These are phyloP conservation scores for Temnothorax longispinosus DNA, from an alignment of 1,140 invertebrate genomes.

Conservation along the genomic window DNA sequence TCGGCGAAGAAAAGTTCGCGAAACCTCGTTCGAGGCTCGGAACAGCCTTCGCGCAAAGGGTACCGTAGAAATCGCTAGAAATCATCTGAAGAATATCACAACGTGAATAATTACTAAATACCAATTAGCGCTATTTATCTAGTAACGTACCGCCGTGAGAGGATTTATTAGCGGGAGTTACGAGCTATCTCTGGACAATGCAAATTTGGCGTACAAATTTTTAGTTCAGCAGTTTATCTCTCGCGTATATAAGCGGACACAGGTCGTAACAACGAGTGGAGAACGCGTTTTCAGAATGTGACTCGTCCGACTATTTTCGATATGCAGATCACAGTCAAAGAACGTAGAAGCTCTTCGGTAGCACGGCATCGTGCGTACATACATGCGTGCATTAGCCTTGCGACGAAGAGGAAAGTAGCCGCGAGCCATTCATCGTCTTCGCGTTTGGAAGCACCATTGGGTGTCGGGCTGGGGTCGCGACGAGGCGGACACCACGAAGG, in stretches of 20 bases:
- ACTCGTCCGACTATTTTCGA: slow-evolving; percentile 33
- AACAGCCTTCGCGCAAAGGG: neutral
- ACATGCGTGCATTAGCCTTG: neutral
- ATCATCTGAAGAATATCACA: neutral
- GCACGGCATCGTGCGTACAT: neutral
- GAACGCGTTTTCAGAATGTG: slow-evolving; percentile 39
- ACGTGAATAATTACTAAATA: slow-evolving; percentile 7
- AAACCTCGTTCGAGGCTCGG: neutral
- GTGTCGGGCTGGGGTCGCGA: slow-evolving; percentile 34
- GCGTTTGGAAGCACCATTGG: slow-evolving; percentile 62
- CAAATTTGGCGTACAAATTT: slow-evolving; percentile 41
- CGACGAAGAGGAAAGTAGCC: neutral
- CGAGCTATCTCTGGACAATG: neutral
- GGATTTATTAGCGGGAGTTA: neutral
- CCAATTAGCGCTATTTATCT: slow-evolving; percentile 31
- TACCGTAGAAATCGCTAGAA: slow-evolving; percentile 12
- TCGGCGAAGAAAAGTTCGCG: neutral
- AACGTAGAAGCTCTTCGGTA: slow-evolving; percentile 15
- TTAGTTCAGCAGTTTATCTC: slow-evolving; percentile 45
- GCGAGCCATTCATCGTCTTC: slow-evolving; percentile 28
- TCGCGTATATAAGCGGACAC: slow-evolving; percentile 13
- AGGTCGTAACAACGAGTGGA: neutral
- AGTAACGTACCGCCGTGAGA: neutral
- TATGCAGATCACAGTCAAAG: slow-evolving; percentile 62
- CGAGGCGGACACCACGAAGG: neutral